Base-by-base conservation (phyloP, 1,140 invertebrate species). In the Neoseiulus cucumeris region DNA sequence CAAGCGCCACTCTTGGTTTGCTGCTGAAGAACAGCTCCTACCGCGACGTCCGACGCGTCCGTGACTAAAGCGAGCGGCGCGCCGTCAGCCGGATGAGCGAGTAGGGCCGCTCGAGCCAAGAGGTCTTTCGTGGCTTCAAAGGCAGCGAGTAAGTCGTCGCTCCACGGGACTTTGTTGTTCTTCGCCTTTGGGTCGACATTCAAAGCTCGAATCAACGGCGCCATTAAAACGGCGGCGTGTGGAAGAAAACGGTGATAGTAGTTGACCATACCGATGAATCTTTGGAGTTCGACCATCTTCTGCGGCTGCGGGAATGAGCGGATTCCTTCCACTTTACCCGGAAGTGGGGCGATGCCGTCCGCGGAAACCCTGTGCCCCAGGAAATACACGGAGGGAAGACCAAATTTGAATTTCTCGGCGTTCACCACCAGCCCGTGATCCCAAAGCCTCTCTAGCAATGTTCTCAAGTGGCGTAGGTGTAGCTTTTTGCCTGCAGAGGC, bases 181-280 rank as follows among this genome's bases (percentile, higher is more conserved):
- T 7, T 39, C 29, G 22, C 45, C 45, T 18, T 41, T 44, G 7
- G 7, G 20, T 5, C 14, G 22, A 20, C 64, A 41, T 9, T 45
- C 29, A 7, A 65, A 20, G 30, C 12, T 44, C 22, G 7, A 25
- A 12, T 42, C 7, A 68, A 64, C 22, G 65, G 66, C 1, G 41
- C 17, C 28, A 66, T 67, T 1, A 65, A 22, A 0, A 39, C 33
- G 0, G 72, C 67, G 7, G 72, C 67, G 45, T 72, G 69, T 17
- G 65, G 68, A 18, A 77, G 65, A 66, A 76, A 78, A 68, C 68
- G 72, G 6, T 68, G 70, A 69, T 77, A 77, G 69, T 72, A 76
- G 65, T 75, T 76, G 1, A 76, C 64, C 25, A 75, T 65, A 1
- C 74, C 76, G 18, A 73, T n/a, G 68, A 74, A 75, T 5, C 69